Evolutionary conservation across 2,888 invertebrate species (phyloP), one percentile per base, ranked within the genome.

Genomic region (Cartodere bifasciata): DNA sequence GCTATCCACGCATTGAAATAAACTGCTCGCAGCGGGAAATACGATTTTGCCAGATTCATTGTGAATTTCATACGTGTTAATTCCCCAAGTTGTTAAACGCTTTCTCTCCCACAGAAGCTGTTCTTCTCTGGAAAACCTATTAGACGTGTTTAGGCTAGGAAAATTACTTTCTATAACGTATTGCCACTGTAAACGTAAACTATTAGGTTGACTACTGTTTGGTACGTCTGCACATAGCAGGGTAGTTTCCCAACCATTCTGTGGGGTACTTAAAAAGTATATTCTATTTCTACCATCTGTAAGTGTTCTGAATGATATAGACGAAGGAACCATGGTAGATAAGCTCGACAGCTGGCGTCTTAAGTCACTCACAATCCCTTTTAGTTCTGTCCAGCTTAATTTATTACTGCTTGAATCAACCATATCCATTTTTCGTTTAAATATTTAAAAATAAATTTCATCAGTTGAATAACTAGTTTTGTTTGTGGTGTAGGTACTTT

Each of bases 21-120:
- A 65, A 36, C 83, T 82, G 32, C 87, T 84, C 0, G 84, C 80
- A 36, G 90, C 86, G 9, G 92, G 87, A 60, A 94, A 94, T 35
- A 94, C 77, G 44, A 95, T 77, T 49, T 83, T 76, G 14, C 90
- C 90, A 13, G 80, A 77, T 4, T 67, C 68, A 16, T 74, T 70
- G 47, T 91, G 85, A 29, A 91, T 67, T 56, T 92, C 90, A 51
- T 92, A 95, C 0, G 87, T 85, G 1, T 90, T 90, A 33, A 95
- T 92, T 13, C 95, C 91, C 80, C 86, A 88, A 0, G 85, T 84
- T 0, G 90, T 82, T 23, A 91, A 71, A 31, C 95, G 70, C 61
- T 92, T 91, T 14, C 95, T 63, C 57, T 95, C 95, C 68, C 88
- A 80, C 36, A 91, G 65, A 29, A 95, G 58, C 55, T 91, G 88